Base-by-base conservation (phyloP, 2,888 invertebrate species). In the Dexiosoma caninum region DNA sequence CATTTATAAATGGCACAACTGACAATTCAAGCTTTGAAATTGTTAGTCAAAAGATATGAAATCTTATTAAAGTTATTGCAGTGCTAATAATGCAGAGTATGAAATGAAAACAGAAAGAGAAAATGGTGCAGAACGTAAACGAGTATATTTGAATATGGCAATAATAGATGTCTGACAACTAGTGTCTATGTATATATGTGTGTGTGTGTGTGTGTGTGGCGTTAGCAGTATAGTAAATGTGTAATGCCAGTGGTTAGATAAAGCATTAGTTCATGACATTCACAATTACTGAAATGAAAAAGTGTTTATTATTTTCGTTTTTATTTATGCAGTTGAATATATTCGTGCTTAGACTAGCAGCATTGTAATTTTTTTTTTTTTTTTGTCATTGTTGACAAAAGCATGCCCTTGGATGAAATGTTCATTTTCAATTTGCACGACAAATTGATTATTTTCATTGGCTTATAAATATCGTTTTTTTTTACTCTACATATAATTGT, bases 391-490 rank as follows among this genome's bases (percentile, higher is more conserved):
- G 30, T 21, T 10, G 57, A 55, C 69, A 70, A 77, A 55, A 64
- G 64, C 21, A 16, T 64, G 77, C 42, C 70, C 77, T 77, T 77
- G 70, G 53, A 49, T 49, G n/a, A 64, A 62, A 77, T 59, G 71
- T 76, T 76, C 46, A 76, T 76, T 81, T 81, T 77, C 72, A 81
- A 77, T 77, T 81, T 81, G 72, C 72, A 81, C 81, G 81, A 81
- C 81, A 77, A 81, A 81, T 81, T 81, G 81, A 77, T 77, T 81
- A 81, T 77, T 81, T 77, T 55, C 77, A 77, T 64, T 77, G 81
- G 72, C 72, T 77, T 70, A 64, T 81, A 67, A 37, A 46, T 27
- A 16, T 23, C 6, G 21, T 55, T 35, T 21, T n/a, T n/a, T 21
- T 62, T 44, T 19, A 16, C 14, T 42, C n/a, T n/a, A n/a, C n/a